These are phyloP conservation scores for Heliconius sara DNA, from an alignment of 2,888 invertebrate species.

Conservation along the genomic window DNA sequence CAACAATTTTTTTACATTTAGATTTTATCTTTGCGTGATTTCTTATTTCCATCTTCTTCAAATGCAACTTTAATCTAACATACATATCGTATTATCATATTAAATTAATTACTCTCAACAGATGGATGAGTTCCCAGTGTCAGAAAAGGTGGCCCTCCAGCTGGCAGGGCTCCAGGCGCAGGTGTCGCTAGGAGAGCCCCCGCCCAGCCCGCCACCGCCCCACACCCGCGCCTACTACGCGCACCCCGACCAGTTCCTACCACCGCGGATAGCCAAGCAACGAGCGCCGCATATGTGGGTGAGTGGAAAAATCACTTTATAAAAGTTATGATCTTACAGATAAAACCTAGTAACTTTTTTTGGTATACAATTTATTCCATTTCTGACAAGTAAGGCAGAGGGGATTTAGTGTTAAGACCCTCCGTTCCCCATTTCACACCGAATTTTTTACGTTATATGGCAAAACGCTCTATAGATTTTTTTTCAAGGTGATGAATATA, in stretches of 20 bases:
- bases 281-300: conserved; percentile 93
- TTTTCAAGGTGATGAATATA: too few species aligned
- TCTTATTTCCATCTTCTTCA: neutral
- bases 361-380: too few species aligned
- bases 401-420: neutral
- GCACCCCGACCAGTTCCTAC: conserved; percentile 95
- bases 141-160: conserved; percentile 96
- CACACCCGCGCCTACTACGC: conserved; percentile 93
- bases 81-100: neutral
- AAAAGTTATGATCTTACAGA: too few species aligned
- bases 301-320: conserved; percentile 51
- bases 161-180: conserved; percentile 97
- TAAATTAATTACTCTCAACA: conserved; percentile 60
- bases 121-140: conserved; percentile 97
- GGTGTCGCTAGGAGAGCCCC: conserved; percentile 94
- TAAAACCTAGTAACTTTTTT: too few species aligned
- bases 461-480: too few species aligned
- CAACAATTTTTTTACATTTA: neutral
- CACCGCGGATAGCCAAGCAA: conserved; percentile 90
- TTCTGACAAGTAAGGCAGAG: neutral
- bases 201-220: conserved; percentile 87
- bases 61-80: too few species aligned
- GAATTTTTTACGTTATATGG: neutral
- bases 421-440: neutral
- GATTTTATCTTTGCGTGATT: neutral